Base-by-base conservation (phyloP, 1,140 invertebrate species). In the Brachionus koreanus region DNA sequence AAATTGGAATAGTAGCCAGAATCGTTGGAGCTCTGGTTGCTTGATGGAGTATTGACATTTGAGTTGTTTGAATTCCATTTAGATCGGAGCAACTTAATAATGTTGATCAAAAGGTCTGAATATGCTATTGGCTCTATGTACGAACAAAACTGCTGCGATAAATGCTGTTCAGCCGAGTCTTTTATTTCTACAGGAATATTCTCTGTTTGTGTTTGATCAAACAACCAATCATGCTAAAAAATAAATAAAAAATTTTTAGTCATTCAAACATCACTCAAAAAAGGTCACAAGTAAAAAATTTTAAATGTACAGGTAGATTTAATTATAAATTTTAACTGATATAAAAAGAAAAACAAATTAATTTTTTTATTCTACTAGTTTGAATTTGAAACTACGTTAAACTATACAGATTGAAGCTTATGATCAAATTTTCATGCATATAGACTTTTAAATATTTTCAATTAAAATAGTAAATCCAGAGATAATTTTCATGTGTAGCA, bases 141-240 rank as follows among this genome's bases (percentile, higher is more conserved):
- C 29, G 69, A 74, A 29, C 69, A 74, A 74, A 13, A 74, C 43
- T 74, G 69, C n/a, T 74, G 69, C 5, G 69, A 43, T 10, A 74
- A 43, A 74, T 74, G 69, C 43, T 46, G 69, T 23, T 74, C 69
- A 46, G 69, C 39, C 5, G 69, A 74, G 19, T 74, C 42, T 49
- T 74, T 74, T 74, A 74, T 74, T 74, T 74, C 69, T 10, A 9
- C 5, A 9, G 69, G 69, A 12, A 74, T 74, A 13, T 43, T 74
- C n/a, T 74, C 69, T 25, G 16, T 46, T 74, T 74, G 69, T 4
- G n/a, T 19, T 74, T 25, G 69, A 74, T 79, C 76, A 5, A 79
- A 79, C n/a, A 79, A 61, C 76, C 76, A 79, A 37, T 79, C 76
- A 79, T 65, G 61, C 76, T 79, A 25, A 37, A 13, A 39, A 5